Evolutionary conservation across 2,113 vertebrate species (phyloP).

Genomic region (Hippocampus guttulatus): DNA sequence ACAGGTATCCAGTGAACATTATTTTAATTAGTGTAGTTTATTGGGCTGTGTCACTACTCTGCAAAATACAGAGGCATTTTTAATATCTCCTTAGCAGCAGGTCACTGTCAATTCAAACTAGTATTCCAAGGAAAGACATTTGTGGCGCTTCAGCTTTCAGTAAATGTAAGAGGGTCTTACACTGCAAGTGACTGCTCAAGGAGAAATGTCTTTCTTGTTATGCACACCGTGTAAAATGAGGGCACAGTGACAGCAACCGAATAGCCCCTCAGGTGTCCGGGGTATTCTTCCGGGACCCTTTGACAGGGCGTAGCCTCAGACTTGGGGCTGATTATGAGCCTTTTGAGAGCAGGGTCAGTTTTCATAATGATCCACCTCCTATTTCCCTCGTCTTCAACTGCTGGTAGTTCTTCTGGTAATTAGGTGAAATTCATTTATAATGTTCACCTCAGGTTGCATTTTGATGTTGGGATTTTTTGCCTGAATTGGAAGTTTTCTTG

Average conservation of each 20-base stretch:
- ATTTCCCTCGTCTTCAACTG: neutral
- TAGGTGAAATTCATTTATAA: conserved; percentile 2
- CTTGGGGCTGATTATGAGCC: conserved; percentile 11
- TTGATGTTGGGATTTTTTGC: conserved; percentile 4
- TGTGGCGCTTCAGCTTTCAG: conserved; percentile 29
- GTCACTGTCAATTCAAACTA: neutral
- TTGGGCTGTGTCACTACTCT: neutral
- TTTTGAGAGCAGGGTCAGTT: conserved; percentile 34
- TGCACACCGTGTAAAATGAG: conserved; percentile 19
- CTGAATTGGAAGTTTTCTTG: conserved; percentile 19
- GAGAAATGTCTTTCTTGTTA: conserved; percentile 33
- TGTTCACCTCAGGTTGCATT: conserved; percentile 6
- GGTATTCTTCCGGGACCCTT: conserved; percentile 41
- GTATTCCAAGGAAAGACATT: conserved; percentile 4
- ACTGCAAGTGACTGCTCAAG: conserved; percentile 41
- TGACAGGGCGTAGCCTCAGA: conserved; percentile 20
- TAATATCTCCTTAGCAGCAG: neutral
- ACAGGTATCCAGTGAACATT: too few relatives aligned
- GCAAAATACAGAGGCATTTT: neutral
- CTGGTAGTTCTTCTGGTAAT: neutral
- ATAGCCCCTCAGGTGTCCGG: conserved; percentile 19
- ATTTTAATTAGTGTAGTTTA: too few relatives aligned
- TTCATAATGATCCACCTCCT: conserved; percentile 17
- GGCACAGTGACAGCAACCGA: conserved; percentile 22
- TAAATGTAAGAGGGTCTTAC: conserved; percentile 38